These are phyloP conservation scores for Tichodroma muraria DNA, from an alignment of 2,113 vertebrate species.

Conservation along the genomic window DNA sequence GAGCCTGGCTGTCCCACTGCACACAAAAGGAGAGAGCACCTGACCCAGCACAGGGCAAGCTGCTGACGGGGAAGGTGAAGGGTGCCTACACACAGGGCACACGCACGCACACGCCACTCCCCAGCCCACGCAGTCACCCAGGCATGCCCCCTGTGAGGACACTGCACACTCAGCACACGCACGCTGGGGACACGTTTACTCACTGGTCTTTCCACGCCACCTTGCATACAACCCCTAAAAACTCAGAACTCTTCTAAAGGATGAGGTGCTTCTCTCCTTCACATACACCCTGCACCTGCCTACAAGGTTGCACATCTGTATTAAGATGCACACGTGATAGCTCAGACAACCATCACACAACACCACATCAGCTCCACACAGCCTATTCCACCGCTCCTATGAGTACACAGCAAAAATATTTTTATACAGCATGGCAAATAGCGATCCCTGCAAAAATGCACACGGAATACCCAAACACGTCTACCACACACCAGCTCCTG, in stretches of 20 bases:
- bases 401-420: not conserved
- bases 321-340: not conserved
- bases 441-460: not conserved
- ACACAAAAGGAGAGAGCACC: not conserved
- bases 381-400: not conserved
- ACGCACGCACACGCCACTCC: accelerated
- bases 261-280: not conserved
- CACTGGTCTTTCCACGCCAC: not conserved
- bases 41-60: not conserved
- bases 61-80: not conserved
- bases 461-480: not conserved
- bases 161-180: not conserved
- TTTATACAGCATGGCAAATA: not conserved
- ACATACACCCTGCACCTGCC: not conserved
- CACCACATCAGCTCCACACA: not conserved
- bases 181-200: not conserved
- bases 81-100: not conserved
- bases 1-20: not conserved
- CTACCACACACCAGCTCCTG: not conserved
- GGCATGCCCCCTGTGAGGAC: not conserved
- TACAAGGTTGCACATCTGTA: not conserved
- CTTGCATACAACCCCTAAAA: not conserved
- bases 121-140: not conserved
- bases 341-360: not conserved
- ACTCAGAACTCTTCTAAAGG: not conserved